Conservation (phyloP, 2,888 invertebrate species). For the Bellardia bayeri region DNA sequence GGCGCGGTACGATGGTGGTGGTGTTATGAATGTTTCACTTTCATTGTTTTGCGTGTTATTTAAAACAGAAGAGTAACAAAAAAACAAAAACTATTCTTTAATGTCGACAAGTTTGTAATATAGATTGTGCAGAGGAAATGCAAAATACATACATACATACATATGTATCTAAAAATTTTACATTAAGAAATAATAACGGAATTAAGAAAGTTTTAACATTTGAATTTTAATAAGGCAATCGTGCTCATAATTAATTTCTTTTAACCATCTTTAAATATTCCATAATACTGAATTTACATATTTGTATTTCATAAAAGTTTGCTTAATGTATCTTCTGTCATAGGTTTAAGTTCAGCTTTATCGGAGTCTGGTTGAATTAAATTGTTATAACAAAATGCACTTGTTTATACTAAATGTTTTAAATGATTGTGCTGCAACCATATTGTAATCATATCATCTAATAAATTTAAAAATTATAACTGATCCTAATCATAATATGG, state of each 20-base stretch:
- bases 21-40: slow-evolving; percentile 24
- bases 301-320: too few species aligned
- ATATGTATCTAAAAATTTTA: slow-evolving; percentile 10
- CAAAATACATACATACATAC: too few species aligned
- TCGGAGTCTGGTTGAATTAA: too few species aligned
- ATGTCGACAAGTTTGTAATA: slow-evolving; percentile 35
- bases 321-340: too few species aligned
- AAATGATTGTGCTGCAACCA: too few species aligned
- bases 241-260: not conserved
- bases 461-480: too few species aligned
- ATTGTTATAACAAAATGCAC: too few species aligned
- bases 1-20: slow-evolving; percentile 14
- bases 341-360: too few species aligned
- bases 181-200: not conserved
- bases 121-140: slow-evolving; percentile 40
- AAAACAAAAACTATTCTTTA: slow-evolving; percentile 5
- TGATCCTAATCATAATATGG: too few species aligned
- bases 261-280: not conserved
- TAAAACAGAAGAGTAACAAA: not conserved
- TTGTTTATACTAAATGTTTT: too few species aligned
- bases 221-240: not conserved
- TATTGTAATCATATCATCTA: too few species aligned
- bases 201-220: not conserved
- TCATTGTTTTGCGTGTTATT: slow-evolving; percentile 10
- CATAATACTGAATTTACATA: too few species aligned